These are phyloP conservation scores for Pollenia amentaria DNA, from an alignment of 2,888 invertebrate species.

Conservation along the genomic window DNA sequence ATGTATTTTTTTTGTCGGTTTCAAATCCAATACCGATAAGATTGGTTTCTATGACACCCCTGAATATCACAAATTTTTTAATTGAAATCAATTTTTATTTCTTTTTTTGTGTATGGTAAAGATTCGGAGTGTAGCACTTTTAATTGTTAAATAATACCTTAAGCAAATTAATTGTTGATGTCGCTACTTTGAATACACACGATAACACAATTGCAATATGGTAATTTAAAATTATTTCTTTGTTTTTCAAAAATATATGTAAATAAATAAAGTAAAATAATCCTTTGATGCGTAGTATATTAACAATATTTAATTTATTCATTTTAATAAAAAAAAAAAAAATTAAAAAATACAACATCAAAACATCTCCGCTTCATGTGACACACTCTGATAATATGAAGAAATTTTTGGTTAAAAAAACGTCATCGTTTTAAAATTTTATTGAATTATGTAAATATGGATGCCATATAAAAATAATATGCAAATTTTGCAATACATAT, in stretches of 20 bases:
- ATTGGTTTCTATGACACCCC: no score
- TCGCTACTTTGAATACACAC: neutral
- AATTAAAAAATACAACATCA: no score
- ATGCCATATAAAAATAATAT: conserved; percentile 32
- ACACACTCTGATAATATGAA: neutral
- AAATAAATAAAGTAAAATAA: conserved; percentile 3
- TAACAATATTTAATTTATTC: conserved; percentile 12
- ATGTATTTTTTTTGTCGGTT: no score
- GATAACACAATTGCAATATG: neutral
- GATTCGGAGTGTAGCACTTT: no score
- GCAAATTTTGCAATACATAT: conserved; percentile 62
- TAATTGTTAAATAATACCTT: no score
- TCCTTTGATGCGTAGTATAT: neutral
- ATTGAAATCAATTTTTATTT: no score
- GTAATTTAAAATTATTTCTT: neutral
- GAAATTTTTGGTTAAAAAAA: conserved; percentile 24
- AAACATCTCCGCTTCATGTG: conserved; percentile 2
- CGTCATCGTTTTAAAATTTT: conserved; percentile 23
- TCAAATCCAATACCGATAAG: no score
- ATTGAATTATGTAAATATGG: conserved; percentile 2
- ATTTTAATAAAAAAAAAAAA: neutral
- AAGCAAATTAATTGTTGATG: neutral
- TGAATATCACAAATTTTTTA: no score
- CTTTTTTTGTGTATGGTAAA: no score
- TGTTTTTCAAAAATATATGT: neutral